These are phyloP conservation scores for Centropus bengalensis DNA, from an alignment of 2,113 vertebrate species.

Conservation along the genomic window DNA sequence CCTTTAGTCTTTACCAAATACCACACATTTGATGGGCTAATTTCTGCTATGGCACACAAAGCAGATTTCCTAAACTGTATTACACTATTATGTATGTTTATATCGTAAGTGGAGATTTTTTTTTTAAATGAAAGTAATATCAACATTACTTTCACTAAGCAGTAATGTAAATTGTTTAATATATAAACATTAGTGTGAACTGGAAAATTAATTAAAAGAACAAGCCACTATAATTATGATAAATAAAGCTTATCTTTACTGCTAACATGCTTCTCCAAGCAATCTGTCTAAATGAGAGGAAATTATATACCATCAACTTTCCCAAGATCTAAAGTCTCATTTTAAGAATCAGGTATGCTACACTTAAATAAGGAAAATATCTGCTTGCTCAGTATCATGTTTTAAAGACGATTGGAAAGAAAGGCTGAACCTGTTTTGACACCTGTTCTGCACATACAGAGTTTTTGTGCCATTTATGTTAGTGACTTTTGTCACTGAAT, in stretches of 20 bases:
- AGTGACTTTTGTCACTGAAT: not conserved
- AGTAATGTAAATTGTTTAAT: constrained; percentile 65
- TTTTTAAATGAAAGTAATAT: constrained; percentile 23
- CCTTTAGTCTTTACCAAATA: not conserved
- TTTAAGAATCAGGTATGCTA: constrained; percentile 34
- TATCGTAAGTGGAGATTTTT: not conserved
- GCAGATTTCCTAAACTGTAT: not conserved
- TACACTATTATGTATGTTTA: not conserved
- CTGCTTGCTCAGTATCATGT: not conserved
- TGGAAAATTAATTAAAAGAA: constrained; percentile 70
- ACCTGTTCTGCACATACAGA: not conserved
- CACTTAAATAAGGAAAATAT: constrained; percentile 19
- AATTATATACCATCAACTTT: constrained; percentile 63
- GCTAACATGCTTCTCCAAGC: constrained; percentile 56
- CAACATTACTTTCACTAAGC: constrained; percentile 35
- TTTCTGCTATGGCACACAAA: not conserved
- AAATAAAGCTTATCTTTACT: constrained; percentile 69
- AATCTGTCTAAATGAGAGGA: constrained; percentile 69
- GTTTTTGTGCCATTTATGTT: not conserved
- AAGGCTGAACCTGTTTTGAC: not conserved
- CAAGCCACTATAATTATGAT: constrained; percentile 65
- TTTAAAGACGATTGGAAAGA: not conserved
- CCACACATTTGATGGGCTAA: not conserved
- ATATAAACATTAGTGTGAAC: constrained; percentile 51
- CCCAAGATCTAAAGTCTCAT: constrained; percentile 51